A percentile compares a stretch with the other conserved stretches of the same genome.
These are phyloP conservation scores for Scaptomyza cyrtandrae DNA, from an alignment of 2,888 invertebrate genomes.

Conservation along the genomic window DNA sequence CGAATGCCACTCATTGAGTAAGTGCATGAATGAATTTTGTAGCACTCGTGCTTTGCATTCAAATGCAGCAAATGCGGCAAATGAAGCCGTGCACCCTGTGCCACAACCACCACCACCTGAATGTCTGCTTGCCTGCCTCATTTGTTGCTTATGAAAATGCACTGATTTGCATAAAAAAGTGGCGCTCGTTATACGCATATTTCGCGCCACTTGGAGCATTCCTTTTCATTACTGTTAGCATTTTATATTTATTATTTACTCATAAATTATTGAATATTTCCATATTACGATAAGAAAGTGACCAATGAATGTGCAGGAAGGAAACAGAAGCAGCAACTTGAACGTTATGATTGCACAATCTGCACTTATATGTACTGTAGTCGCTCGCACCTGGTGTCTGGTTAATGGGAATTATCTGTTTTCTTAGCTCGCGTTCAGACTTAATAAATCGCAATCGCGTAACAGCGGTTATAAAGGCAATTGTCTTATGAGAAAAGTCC, in stretches of 20 bases:
- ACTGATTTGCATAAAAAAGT: constrained; percentile 68
- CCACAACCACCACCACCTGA: constrained; percentile 10
- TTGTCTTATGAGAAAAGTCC: background rate
- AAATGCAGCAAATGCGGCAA: constrained; percentile 33
- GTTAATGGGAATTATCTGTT: background rate
- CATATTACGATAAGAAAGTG: constrained; percentile 41
- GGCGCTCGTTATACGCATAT: constrained; percentile 69
- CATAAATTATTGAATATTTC: constrained; percentile 57
- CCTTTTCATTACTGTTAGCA: constrained; percentile 37
- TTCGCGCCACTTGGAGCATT: constrained; percentile 52
- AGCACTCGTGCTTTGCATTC: constrained; percentile 61
- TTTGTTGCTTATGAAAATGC: constrained; percentile 59
- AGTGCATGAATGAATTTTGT: constrained; percentile 62
- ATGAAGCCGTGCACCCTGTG: background rate
- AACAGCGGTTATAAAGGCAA: background rate
- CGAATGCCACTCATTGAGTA: constrained; percentile 50
- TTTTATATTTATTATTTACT: constrained; percentile 54
- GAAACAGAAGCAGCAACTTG: background rate
- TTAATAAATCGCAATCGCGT: background rate
- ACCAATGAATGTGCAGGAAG: background rate
- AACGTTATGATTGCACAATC: background rate
- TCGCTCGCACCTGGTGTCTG: background rate
- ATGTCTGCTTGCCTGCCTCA: constrained; percentile 41
- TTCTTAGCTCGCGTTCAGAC: background rate
- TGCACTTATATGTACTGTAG: background rate